Evolutionary conservation across 2,797 vertebrate species (phyloP).

Genomic region (Sebastiscus tertius): DNA sequence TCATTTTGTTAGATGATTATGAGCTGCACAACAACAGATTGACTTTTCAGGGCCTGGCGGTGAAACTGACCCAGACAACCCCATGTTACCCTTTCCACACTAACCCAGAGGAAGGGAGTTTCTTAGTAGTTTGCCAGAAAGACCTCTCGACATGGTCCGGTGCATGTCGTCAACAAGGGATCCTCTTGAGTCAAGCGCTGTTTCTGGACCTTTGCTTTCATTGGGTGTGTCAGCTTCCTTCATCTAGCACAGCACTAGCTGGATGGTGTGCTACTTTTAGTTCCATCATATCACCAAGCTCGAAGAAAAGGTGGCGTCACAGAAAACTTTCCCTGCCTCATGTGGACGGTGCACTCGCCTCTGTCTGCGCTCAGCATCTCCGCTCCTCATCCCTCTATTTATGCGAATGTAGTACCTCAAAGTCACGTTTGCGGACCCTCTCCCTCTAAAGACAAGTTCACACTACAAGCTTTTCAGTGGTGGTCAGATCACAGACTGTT

Average conservation of each 20-base stretch:
- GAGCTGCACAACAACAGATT: slow-evolving; percentile 23
- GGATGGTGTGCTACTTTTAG: slow-evolving; percentile 29
- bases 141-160: slow-evolving; percentile 39
- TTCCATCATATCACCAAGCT: slow-evolving; percentile 45
- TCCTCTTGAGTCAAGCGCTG: slow-evolving; percentile 11
- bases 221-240: slow-evolving; percentile 25
- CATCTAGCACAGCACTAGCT: slow-evolving; percentile 9
- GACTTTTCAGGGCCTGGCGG: not conserved
- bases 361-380: too few species aligned
- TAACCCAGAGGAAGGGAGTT: slow-evolving; percentile 5
- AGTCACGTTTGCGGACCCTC: too few species aligned
- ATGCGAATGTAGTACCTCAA: not conserved
- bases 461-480: too few species aligned
- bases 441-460: too few species aligned
- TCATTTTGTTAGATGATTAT: slow-evolving; percentile 36
- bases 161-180: slow-evolving; percentile 20
- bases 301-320: slow-evolving; percentile 18
- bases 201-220: slow-evolving; percentile 45
- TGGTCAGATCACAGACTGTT: too few species aligned
- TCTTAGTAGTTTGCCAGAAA: slow-evolving; percentile 31
- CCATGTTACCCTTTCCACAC: not conserved
- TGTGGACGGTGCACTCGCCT: not conserved
- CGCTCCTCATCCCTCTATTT: not conserved
- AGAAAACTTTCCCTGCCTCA: slow-evolving; percentile 38
- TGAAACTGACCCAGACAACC: slow-evolving; percentile 20